phyloP scores from a whole-genome alignment of 2,888 invertebrate species.

The Hoplodrina blanda region DNA sequence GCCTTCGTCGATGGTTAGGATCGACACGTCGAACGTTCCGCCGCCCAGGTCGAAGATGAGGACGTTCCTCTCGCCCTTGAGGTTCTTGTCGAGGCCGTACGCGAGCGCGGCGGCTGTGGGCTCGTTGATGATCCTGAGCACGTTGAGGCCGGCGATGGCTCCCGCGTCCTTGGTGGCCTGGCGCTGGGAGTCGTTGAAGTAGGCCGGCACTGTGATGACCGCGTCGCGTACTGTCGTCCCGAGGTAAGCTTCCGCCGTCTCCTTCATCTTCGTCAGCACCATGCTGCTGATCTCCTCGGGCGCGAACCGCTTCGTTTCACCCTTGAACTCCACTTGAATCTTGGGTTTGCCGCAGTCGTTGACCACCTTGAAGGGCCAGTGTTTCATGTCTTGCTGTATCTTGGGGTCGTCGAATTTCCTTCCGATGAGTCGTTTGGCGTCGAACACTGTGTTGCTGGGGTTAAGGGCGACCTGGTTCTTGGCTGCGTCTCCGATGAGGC shows the following conservation, averaged over 20 bases:
- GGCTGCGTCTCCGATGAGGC: conserved; percentile 1
- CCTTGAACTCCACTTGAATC: not conserved
- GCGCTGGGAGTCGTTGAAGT: not conserved
- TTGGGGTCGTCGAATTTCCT: not conserved
- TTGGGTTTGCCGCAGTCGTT: not conserved
- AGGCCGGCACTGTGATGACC: not conserved
- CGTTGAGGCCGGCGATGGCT: conserved; percentile 95
- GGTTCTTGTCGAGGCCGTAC: conserved; percentile 94
- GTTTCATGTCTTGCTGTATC: conserved; percentile 4
- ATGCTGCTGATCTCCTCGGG: not conserved
- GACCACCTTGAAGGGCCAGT: conserved; percentile 7
- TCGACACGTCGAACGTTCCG: conserved; percentile 98
- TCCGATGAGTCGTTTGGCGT: conserved; percentile 10
- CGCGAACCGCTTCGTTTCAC: not conserved
- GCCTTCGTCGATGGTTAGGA: conserved; percentile 96
- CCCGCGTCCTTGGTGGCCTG: conserved; percentile 1
- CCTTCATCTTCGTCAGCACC: conserved; percentile 1
- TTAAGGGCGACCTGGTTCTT: not conserved
- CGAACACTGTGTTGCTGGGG: conserved; percentile 12
- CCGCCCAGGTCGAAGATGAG: conserved; percentile 94
- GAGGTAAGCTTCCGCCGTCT: not conserved
- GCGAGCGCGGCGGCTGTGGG: conserved; percentile 97
- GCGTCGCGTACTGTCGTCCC: not conserved
- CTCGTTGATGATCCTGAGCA: conserved; percentile 97
- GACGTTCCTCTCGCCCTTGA: conserved; percentile 93